Evolutionary conservation across 1,140 invertebrate species (phyloP), one percentile per base, ranked within the genome.

Genomic region (Drosophila nebulosa): DNA sequence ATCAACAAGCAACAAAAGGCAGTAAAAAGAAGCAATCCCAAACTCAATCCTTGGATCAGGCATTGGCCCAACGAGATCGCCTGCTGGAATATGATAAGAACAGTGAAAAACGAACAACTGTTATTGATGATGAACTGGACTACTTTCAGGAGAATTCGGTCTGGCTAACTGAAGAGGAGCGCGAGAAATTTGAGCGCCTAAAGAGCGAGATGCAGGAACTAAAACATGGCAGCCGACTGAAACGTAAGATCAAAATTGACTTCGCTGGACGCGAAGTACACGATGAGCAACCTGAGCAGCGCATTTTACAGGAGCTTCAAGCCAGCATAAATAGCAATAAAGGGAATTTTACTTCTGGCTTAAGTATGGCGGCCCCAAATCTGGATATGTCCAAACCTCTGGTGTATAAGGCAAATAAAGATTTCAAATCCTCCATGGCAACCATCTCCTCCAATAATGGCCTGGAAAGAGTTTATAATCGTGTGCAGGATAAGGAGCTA

Each of bases 121-220:
- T 99, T 2, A 98, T 98, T 67, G 98, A 99, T 91, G 98, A 99
- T 91, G 97, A 99, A 90, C 95, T 95, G 70, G 98, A 99, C 92
- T 99, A 99, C 92, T 99, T 97, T 92, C 83, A 86, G 66, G 78
- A 95, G 4, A 95, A 95, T 90, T 95, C 95, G 67, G 95, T 95
- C 18, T 99, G 98, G 97, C 91, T 98, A 3, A 95, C 93, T 46
- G 92, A 95, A 10, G 91, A 93, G 9, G 95, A 98, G 84, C 93
- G 95, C 74, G 93, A 95, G 35, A 93, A 94, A 62, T 92, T 96
- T 46, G 92, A 95, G 63, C 94, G 95, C 75, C 94, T 95, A 16
- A 95, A 96, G 90, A 94, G 95, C 66, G 93, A 96, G 65, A 91
- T 95, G 51, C 92, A 94, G 32, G 94, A 94, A 0, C 93, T 93